phyloP scores from a whole-genome alignment of 1,140 invertebrate species.

The Asobara japonica region DNA sequence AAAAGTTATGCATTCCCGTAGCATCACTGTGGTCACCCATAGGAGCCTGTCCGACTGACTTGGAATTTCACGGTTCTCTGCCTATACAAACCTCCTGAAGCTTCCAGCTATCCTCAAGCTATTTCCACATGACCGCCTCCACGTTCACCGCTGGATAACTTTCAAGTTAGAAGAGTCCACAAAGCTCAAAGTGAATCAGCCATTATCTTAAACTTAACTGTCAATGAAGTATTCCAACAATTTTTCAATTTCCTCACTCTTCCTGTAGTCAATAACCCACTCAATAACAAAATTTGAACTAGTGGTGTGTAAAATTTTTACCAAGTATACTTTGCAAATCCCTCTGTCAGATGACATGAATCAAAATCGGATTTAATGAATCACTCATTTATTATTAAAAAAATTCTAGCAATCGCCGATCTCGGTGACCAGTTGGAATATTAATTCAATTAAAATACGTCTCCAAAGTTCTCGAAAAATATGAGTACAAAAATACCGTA shows the following conservation, averaged over 20 bases:
- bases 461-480: no score
- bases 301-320: no score
- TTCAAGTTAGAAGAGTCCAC: slow-evolving; percentile 4
- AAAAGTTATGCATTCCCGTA: background rate
- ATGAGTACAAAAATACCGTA: no score
- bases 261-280: no score
- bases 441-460: no score
- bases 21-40: slow-evolving; percentile 2
- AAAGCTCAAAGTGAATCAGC: slow-evolving; percentile 11
- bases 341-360: no score
- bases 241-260: background rate
- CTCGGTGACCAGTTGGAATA: no score
- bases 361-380: no score
- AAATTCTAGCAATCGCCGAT: no score
- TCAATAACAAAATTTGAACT: no score
- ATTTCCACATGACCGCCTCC: slow-evolving; percentile 11
- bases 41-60: background rate
- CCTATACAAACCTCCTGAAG: background rate
- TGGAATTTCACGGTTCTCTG: background rate
- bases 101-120: background rate
- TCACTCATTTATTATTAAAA: no score
- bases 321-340: no score
- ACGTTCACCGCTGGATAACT: slow-evolving; percentile 7
- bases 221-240: background rate
- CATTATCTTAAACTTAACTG: slow-evolving; percentile 8